Evolutionary conservation across 2,888 invertebrate genomes (phyloP).

Genomic region (Colostygia pectinataria): DNA sequence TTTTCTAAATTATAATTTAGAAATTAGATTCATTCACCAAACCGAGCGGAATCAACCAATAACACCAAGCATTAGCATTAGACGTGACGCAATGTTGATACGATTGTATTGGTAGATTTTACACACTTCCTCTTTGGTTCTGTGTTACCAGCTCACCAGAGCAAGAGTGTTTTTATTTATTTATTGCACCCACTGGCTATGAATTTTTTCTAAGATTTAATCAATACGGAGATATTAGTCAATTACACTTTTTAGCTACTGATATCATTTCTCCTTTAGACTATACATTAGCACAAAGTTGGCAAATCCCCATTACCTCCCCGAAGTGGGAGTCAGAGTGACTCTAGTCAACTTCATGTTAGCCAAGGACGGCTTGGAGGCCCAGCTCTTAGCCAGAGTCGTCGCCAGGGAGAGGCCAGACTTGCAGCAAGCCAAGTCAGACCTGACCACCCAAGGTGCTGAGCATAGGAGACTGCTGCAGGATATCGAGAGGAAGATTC

Average conservation of each 20-base stretch:
- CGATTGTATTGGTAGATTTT: too few species aligned
- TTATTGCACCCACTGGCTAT: too few species aligned
- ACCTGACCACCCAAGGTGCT: constrained; percentile 93
- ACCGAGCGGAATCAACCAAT: too few species aligned
- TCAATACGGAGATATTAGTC: too few species aligned
- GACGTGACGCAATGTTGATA: too few species aligned
- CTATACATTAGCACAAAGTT: constrained; percentile 97
- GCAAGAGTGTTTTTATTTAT: too few species aligned
- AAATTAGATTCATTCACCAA: too few species aligned
- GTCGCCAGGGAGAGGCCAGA: constrained; percentile 96
- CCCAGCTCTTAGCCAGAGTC: constrained; percentile 94
- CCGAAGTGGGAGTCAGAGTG: constrained; percentile 96
- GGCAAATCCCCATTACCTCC: constrained; percentile 96
- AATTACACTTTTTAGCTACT: background rate
- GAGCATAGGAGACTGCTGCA: constrained; percentile 91
- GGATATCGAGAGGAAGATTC: constrained; percentile 95
- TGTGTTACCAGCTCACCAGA: too few species aligned
- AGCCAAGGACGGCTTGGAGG: constrained; percentile 93
- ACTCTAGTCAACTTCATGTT: constrained; percentile 97
- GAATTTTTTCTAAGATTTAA: too few species aligned
- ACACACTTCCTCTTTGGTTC: too few species aligned
- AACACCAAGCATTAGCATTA: too few species aligned
- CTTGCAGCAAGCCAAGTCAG: constrained; percentile 94
- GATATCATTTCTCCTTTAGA: constrained; percentile 60
- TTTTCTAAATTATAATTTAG: too few species aligned